Evolutionary conservation across 2,888 invertebrate species (phyloP).

Genomic region (Orthosia cruda): DNA sequence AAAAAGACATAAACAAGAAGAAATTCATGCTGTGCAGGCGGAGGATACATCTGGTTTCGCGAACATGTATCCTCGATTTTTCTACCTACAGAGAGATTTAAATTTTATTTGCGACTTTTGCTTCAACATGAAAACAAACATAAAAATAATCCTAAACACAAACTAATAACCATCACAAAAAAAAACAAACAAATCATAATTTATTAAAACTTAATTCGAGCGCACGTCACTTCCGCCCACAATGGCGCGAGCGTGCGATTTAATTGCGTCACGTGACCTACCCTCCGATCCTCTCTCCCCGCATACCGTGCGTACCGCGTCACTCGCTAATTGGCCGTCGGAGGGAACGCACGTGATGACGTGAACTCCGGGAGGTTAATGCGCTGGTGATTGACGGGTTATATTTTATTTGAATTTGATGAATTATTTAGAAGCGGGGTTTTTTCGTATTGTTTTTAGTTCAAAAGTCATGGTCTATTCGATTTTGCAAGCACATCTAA

Average conservation of each 20-base stretch:
- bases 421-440: neutral
- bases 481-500: neutral
- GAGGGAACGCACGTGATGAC: conserved; percentile 45
- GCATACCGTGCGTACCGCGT: neutral
- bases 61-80: no score
- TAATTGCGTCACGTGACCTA: conserved; percentile 73
- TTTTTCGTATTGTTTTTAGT: no score
- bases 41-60: no score
- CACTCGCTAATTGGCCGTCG: conserved; percentile 58
- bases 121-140: neutral
- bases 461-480: neutral
- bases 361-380: conserved; percentile 47
- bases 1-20: no score
- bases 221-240: conserved; percentile 64
- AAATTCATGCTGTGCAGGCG: no score
- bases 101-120: no score
- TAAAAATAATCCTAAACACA: conserved; percentile 47
- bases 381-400: conserved; percentile 53
- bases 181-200: conserved; percentile 57
- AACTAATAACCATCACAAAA: conserved; percentile 63
- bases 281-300: conserved; percentile 29
- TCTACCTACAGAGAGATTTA: no score
- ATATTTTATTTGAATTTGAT: conserved; percentile 39
- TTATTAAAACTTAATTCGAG: conserved; percentile 69
- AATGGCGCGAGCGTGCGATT: conserved; percentile 61